A percentile compares a stretch with the other conserved stretches of the same genome.
phyloP scores from a whole-genome alignment of 2,888 invertebrate genomes.

The Platycheirus rosarum region DNA sequence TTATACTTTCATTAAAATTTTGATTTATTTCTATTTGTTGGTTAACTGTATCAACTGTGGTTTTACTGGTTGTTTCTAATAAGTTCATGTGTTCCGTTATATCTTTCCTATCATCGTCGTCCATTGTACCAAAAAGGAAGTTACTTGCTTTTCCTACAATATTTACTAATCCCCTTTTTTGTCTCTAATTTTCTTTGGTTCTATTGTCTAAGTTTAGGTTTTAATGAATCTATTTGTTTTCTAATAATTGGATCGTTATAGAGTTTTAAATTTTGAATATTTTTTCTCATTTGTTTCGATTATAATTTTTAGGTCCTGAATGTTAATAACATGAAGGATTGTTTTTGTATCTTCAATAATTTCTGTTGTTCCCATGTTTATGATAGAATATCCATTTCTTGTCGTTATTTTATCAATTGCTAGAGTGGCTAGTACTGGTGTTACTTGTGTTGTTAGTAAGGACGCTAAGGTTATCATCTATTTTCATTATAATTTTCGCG shows the following conservation, averaged over 20 bases:
- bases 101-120: neutral
- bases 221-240: neutral
- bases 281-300: neutral
- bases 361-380: conserved; percentile 25
- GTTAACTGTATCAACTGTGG: too few species aligned
- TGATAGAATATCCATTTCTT: conserved; percentile 16
- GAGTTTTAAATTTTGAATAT: neutral
- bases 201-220: neutral
- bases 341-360: conserved; percentile 10
- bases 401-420: conserved; percentile 5
- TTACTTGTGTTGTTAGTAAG: neutral
- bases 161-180: neutral
- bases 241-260: neutral
- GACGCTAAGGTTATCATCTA: too few species aligned
- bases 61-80: too few species aligned
- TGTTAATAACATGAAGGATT: conserved; percentile 21
- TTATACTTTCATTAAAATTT: neutral
- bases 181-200: neutral
- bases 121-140: too few species aligned
- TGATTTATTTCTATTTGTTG: too few species aligned
- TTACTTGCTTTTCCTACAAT: too few species aligned
- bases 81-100: neutral
- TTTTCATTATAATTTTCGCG: conserved; percentile 2
- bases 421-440: neutral
- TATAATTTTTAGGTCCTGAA: neutral